phyloP scores from a whole-genome alignment of 37 sponge, comb jelly and placozoan species.

The Cliona cf. orientalis region DNA sequence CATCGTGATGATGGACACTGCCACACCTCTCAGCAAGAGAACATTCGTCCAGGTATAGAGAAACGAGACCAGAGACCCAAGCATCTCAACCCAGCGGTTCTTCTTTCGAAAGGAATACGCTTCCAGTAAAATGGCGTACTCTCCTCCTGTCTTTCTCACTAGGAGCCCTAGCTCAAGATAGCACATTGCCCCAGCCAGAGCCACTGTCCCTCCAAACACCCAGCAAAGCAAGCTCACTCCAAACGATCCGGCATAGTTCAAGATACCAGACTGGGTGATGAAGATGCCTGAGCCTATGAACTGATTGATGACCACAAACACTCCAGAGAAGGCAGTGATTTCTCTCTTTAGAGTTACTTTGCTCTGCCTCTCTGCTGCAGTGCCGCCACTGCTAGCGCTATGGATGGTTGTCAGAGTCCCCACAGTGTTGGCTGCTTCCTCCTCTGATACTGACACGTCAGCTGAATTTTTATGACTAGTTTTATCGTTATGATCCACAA shows the following conservation, averaged over 20 bases:
- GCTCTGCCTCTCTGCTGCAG: too few species aligned
- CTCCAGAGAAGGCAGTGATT: conserved; percentile 27
- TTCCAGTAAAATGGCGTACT: conserved; percentile 56
- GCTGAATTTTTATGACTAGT: too few species aligned
- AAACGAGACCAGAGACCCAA: conserved; percentile 64
- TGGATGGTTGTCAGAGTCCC: too few species aligned
- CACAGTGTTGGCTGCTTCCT: too few species aligned
- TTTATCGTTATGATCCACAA: too few species aligned
- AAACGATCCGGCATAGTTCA: conserved; percentile 52
- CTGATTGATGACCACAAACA: conserved; percentile 42
- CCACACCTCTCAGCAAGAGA: conserved; percentile 25
- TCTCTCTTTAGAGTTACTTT: too few species aligned
- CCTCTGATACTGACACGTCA: too few species aligned
- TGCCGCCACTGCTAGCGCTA: too few species aligned
- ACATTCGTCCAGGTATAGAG: conserved; percentile 55
- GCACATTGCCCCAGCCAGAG: conserved; percentile 71
- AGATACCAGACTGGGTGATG: conserved; percentile 70
- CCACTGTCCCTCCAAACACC: conserved; percentile 65
- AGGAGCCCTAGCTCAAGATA: conserved; percentile 74
- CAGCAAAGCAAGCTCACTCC: conserved; percentile 82
- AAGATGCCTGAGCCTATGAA: conserved; percentile 92
- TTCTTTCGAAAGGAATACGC: conserved; percentile 66
- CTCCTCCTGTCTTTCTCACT: conserved; percentile 66
- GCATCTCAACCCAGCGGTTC: not conserved
- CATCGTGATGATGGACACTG: conserved; percentile 32